Evolutionary conservation across 2,888 invertebrate genomes (phyloP).

Genomic region (Branchipolynoe longqiensis): DNA sequence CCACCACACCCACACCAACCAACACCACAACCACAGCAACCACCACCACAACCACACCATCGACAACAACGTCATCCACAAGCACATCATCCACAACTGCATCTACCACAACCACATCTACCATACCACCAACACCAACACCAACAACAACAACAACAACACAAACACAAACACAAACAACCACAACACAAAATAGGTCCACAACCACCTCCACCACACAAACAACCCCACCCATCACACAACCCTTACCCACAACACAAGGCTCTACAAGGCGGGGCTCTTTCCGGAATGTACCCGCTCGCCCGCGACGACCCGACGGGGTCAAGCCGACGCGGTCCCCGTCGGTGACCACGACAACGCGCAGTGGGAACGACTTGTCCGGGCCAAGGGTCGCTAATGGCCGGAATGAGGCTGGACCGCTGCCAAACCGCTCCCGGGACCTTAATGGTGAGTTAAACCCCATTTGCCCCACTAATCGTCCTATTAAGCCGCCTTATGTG

Average conservation of each 20-base stretch:
- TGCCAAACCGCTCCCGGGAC: too few species aligned
- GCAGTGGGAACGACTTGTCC: not conserved
- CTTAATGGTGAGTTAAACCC: too few species aligned
- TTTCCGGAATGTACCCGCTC: too few species aligned
- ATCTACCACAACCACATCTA: not conserved
- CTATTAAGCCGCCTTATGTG: too few species aligned
- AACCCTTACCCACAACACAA: not conserved
- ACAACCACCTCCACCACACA: not conserved
- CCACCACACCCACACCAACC: not conserved
- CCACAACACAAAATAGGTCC: not conserved
- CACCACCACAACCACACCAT: not conserved
- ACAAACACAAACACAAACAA: not conserved
- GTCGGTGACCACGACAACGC: not conserved
- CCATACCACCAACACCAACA: conserved; percentile 10
- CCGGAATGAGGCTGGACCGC: not conserved
- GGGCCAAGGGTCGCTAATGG: not conserved
- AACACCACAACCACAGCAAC: conserved; percentile 1
- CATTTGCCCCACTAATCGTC: too few species aligned
- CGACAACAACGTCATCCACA: not conserved
- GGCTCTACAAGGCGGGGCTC: not conserved
- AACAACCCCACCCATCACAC: not conserved
- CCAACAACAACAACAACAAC: conserved; percentile 10
- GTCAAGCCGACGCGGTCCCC: too few species aligned
- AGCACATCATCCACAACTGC: conserved; percentile 21
- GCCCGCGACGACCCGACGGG: too few species aligned